Base-by-base conservation (phyloP, 2,113 vertebrate genomes). In the Cariama cristata region DNA sequence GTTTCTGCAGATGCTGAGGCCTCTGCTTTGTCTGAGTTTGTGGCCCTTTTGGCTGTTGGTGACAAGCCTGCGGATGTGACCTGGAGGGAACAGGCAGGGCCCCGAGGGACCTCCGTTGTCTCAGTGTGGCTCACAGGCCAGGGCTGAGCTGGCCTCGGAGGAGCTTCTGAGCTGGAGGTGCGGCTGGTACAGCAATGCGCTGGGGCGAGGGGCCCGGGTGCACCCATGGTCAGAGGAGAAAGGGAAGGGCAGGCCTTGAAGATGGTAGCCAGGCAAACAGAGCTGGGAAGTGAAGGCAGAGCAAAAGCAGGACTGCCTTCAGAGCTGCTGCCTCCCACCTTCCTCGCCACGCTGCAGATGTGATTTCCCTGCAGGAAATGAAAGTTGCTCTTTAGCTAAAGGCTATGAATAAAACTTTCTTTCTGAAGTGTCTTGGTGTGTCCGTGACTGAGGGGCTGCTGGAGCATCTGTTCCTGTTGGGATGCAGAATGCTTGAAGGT, bases 111-210 rank as follows among this genome's bases (percentile, higher is more conserved):
- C 38, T 38, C 38, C 38, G 38, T 38, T 24, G 15, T 28, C 50
- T n/a, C 1, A 2, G 23, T n/a, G 88, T 47, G 19, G 40, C 71
- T 33, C 1, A 0, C 8, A 11, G 64, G 27, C 14, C 1, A 1
- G 33, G 27, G 28, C 75, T 79, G 64, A 47, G 32, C 33, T 69
- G 82, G 26, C 45, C 45, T 38, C 21, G 0, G 2, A 28, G n/a
- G 6, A 67, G 32, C 42, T 60, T 50, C 50, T 30, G 33, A 72
- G 27, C 44, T 40, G 38, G 38, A 32, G 32, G 73, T 24, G 40
- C 3, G 6, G 45, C 27, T 14, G 49, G 27, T 58, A 21, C 24
- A 32, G 35, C 33, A 59, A 24, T 35, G 44, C 3, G 1, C 0
- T 33, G 49, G 45, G 9, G 1, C 11, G 6, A 11, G 30, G 40